Evolutionary conservation across 2,888 invertebrate genomes (phyloP).

Genomic region (Zygothrica quintamaculata): DNA sequence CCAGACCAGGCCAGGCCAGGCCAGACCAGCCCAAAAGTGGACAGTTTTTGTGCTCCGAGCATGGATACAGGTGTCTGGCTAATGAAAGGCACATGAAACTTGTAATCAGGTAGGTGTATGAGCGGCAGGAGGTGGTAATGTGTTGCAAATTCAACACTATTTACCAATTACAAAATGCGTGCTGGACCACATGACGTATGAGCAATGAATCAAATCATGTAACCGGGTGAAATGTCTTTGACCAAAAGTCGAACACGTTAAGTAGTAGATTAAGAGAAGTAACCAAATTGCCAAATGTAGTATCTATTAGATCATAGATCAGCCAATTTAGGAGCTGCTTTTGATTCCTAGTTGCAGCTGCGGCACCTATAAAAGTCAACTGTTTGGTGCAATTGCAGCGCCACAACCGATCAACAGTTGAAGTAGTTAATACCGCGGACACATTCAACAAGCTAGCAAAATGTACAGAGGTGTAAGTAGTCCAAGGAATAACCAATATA

Average conservation of each 20-base stretch:
- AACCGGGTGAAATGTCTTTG: slow-evolving; percentile 42
- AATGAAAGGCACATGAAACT: slow-evolving; percentile 7
- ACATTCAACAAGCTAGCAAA: slow-evolving; percentile 8
- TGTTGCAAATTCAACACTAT: slow-evolving; percentile 50
- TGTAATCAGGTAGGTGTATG: slow-evolving; percentile 27
- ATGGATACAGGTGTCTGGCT: slow-evolving; percentile 24
- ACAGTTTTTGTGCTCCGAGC: slow-evolving; percentile 20
- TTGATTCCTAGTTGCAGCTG: slow-evolving; percentile 29
- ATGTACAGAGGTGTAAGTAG: slow-evolving; percentile 63
- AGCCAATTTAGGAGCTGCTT: slow-evolving; percentile 38
- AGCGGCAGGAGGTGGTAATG: slow-evolving; percentile 19
- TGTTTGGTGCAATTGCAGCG: slow-evolving; percentile 23
- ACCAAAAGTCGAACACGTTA: slow-evolving; percentile 48
- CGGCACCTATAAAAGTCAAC: slow-evolving; percentile 58
- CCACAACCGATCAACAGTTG: slow-evolving; percentile 36
- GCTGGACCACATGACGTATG: slow-evolving; percentile 41
- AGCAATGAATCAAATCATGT: slow-evolving; percentile 11
- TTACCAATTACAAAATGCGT: slow-evolving; percentile 37
- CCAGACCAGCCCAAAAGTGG: slow-evolving; percentile 37
- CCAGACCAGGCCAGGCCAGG: background rate
- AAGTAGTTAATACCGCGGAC: slow-evolving; percentile 25
- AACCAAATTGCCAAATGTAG: slow-evolving; percentile 38
- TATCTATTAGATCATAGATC: slow-evolving; percentile 65
- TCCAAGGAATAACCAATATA: background rate
- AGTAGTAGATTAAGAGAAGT: slow-evolving; percentile 53